A percentile compares a stretch with the other conserved stretches of the same genome.
phyloP scores from a whole-genome alignment of 2,113 vertebrate species.

The Danionella cerebrum region DNA sequence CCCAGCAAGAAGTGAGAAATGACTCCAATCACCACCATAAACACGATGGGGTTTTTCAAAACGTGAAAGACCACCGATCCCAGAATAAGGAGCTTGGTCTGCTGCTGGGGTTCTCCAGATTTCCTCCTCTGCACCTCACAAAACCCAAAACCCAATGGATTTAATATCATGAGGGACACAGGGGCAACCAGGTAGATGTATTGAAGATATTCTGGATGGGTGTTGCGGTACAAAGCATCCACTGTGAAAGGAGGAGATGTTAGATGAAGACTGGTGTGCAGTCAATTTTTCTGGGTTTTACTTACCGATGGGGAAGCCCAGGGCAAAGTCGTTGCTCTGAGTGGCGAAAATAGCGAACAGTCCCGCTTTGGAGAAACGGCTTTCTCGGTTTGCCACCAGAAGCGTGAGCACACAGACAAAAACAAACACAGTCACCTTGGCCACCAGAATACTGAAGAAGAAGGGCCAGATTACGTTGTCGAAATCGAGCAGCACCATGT shows the following conservation, averaged over 20 bases:
- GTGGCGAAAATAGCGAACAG: conserved; percentile 97
- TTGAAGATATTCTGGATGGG: conserved; percentile 91
- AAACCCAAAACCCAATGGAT: conserved; percentile 90
- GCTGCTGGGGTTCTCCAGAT: conserved; percentile 67
- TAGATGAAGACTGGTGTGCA: not conserved
- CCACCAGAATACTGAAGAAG: conserved; percentile 85
- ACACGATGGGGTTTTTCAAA: conserved; percentile 90
- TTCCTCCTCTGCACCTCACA: conserved; percentile 95
- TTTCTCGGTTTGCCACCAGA: conserved; percentile 77
- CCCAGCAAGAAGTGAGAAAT: conserved; percentile 83
- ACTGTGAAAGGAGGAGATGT: conserved; percentile 68
- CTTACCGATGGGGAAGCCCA: conserved; percentile 97
- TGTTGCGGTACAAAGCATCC: conserved; percentile 88
- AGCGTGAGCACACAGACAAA: conserved; percentile 82
- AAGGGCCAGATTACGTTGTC: conserved; percentile 90
- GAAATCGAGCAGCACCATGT: conserved; percentile 95
- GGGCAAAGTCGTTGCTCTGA: conserved; percentile 97
- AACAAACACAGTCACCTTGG: conserved; percentile 86
- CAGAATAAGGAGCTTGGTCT: conserved; percentile 76
- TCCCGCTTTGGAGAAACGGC: conserved; percentile 86
- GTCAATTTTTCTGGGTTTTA: not conserved
- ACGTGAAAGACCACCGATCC: conserved; percentile 80
- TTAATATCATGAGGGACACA: conserved; percentile 91
- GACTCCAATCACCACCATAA: conserved; percentile 92
- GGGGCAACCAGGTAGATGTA: conserved; percentile 97